Evolutionary conservation across 2,113 vertebrate species (phyloP), one percentile per base, ranked within the genome.

Genomic region (Clarias macrocephalus): DNA sequence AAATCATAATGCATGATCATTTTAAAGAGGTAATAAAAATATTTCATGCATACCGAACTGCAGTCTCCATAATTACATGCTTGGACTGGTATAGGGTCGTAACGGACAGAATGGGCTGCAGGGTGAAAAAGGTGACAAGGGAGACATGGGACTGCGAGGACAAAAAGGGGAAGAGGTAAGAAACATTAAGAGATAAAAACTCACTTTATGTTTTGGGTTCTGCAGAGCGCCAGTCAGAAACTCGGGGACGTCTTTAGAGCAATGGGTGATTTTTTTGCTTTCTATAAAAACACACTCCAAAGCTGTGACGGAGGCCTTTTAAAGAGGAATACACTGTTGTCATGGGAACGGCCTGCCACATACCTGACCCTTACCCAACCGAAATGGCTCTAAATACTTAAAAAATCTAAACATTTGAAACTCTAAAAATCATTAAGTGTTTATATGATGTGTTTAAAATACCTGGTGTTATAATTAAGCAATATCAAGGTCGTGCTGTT

Each of bases 81-180:
- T 12, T 37, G 25, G 9, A 6, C 18, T 70, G 42, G 82, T 28
- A 25, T 88, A 98, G 97, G 97, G 97, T n/a, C 93, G 70, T 0
- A 94, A 95, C 2, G 97, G 97, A 42, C 85, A 93, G 0, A 65
- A 97, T 56, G 97, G 97, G 79, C 89, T 92, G 82, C 93, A 96
- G 0, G 97, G 97, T 54, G 91, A 90, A 76, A 97, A 96, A 85
- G 97, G 97, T 52, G 93, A 93, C 85, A 97, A 96, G 91, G 97
- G 97, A 0, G 95, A 96, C 86, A 57, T 91, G 52, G 97, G 97
- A 16, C 89, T 93, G 0, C 95, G 94, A 65, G 97, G 97, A 1
- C 94, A 94, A 88, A 95, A 94, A 85, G 97, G 97, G 42, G 91
- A 93, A 23, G 84, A 89, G 88, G 97, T 97, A 92, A 93, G 77